Conservation (phyloP, 2,888 invertebrate genomes). For the Clepsis dumicolana region DNA sequence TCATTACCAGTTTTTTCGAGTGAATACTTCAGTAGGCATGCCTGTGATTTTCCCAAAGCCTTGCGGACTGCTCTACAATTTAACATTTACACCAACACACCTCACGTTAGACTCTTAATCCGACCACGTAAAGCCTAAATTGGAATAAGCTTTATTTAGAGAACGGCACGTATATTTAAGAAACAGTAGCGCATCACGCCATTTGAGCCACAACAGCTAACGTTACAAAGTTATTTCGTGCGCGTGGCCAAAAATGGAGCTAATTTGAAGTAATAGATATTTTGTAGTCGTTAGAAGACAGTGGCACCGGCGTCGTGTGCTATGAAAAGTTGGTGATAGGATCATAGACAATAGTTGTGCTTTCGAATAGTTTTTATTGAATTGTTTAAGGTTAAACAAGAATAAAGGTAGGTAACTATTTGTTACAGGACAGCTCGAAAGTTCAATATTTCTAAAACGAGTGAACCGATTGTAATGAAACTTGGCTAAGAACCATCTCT, state of each 20-base stretch:
- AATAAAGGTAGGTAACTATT: too few relatives aligned
- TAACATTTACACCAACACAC: background rate
- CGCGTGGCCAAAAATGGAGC: conserved; percentile 9
- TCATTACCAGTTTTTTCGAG: conserved; percentile 77
- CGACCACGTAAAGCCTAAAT: background rate
- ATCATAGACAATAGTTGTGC: conserved; percentile 13
- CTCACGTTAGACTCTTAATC: background rate
- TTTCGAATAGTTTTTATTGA: conserved; percentile 17
- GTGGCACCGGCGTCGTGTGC: background rate
- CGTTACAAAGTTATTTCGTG: conserved; percentile 19
- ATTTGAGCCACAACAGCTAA: conserved; percentile 24
- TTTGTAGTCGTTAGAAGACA: conserved; percentile 1
- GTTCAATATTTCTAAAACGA: too few relatives aligned
- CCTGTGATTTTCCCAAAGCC: conserved; percentile 66
- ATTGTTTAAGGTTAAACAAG: background rate
- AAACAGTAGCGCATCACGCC: conserved; percentile 29
- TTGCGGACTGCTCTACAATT: conserved; percentile 43
- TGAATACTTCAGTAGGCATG: conserved; percentile 71
- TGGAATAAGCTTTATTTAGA: background rate
- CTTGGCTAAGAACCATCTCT: too few relatives aligned
- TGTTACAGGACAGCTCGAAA: too few relatives aligned
- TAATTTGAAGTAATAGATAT: conserved; percentile 6
- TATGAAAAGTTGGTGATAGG: conserved; percentile 3
- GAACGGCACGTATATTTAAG: background rate
- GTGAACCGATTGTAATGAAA: too few relatives aligned